phyloP scores from a whole-genome alignment of 2,888 invertebrate genomes.

The Pammene fasciana region DNA sequence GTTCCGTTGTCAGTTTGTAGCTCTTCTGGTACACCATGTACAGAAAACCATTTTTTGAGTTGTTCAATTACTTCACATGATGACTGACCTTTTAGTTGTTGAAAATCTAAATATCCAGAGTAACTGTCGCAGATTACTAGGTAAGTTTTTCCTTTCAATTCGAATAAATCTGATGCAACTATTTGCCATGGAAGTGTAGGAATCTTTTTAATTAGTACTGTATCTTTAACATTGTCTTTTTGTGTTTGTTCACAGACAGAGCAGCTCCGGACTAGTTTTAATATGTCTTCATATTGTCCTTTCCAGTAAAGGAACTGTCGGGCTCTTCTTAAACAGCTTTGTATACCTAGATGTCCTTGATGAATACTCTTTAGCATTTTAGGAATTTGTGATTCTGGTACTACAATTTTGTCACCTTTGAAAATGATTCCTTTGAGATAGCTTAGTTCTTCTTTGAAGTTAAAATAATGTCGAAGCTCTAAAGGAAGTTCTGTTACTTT shows the following conservation, averaged over 20 bases:
- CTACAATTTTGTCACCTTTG: constrained; percentile 41
- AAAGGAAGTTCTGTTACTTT: constrained; percentile 29
- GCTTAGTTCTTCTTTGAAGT: constrained; percentile 32
- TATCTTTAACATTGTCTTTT: background rate
- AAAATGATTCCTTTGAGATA: constrained; percentile 39
- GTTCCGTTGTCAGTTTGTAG: constrained; percentile 38
- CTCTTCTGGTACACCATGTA: constrained; percentile 39
- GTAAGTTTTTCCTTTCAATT: constrained; percentile 21
- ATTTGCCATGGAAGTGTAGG: constrained; percentile 43
- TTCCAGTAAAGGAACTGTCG: constrained; percentile 41
- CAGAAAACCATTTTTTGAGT: constrained; percentile 40
- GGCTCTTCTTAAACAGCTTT: constrained; percentile 40
- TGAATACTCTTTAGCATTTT: constrained; percentile 41
- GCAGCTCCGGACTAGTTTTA: constrained; percentile 20
- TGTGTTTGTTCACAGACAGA: constrained; percentile 22
- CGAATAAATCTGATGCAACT: constrained; percentile 33
- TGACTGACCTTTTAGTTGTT: constrained; percentile 22
- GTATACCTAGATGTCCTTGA: constrained; percentile 40
- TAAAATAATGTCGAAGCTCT: constrained; percentile 32
- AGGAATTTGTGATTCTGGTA: constrained; percentile 29
- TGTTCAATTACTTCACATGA: constrained; percentile 30
- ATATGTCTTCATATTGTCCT: constrained; percentile 32
- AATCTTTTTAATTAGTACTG: constrained; percentile 21
- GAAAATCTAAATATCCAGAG: constrained; percentile 33
- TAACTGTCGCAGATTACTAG: constrained; percentile 33